A percentile compares a stretch with the other conserved stretches of the same genome.
Conservation (phyloP, 2,113 vertebrate species). For the Pelusios castaneus region DNA sequence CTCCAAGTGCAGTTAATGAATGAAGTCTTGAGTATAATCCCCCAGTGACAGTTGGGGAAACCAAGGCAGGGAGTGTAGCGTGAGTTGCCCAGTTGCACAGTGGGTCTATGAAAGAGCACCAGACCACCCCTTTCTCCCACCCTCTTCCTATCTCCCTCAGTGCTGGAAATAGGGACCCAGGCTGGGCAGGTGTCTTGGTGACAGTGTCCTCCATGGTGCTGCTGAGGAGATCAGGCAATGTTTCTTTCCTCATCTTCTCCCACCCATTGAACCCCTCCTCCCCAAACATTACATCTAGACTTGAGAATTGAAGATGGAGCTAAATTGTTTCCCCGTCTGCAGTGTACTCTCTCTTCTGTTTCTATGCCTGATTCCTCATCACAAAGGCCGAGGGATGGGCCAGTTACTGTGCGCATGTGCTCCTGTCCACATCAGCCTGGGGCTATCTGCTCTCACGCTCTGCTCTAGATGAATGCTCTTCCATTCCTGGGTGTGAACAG, state of each 20-base stretch:
- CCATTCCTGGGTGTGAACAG: accelerated
- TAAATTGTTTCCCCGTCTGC: conserved; percentile 26
- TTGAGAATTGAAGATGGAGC: conserved; percentile 1
- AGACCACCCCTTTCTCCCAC: background rate
- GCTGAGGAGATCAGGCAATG: background rate
- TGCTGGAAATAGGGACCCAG: background rate
- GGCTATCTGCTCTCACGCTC: background rate
- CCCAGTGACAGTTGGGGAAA: background rate
- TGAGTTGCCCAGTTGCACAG: background rate
- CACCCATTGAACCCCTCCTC: background rate
- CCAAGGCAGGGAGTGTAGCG: background rate
- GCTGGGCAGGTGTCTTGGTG: accelerated
- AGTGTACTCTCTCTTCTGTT: background rate
- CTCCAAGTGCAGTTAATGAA: accelerated
- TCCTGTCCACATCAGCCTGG: background rate
- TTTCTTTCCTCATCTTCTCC: background rate
- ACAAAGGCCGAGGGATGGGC: background rate
- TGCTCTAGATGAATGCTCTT: background rate
- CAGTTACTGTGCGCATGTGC: background rate
- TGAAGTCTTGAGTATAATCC: background rate
- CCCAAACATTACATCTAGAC: background rate
- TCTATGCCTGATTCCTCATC: accelerated
- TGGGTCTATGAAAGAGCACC: background rate
- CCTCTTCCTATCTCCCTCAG: background rate
- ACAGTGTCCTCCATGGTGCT: background rate